Evolutionary conservation across 2,113 vertebrate genomes (phyloP), one percentile per base, ranked within the genome.

Genomic region (Peromyscus polionotus): DNA sequence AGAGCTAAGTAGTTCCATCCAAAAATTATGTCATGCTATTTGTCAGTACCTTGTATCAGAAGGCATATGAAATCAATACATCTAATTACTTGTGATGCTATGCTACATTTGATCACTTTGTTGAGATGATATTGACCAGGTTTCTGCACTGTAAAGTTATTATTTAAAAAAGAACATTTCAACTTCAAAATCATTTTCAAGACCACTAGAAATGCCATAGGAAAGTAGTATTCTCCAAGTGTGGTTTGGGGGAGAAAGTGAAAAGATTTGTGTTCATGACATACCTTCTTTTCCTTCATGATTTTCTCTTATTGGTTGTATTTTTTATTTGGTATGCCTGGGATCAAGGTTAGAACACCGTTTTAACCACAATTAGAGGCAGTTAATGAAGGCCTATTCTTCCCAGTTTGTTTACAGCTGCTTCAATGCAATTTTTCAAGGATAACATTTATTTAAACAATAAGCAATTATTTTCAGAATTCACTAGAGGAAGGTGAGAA

Each of bases 151-250:
- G 20, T 54, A 67, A 93, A 93, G 24, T 59, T 89, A 91, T 17
- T 76, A 76, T 81, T 70, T 75, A 33, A 79, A 86, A 94, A 91
- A 93, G 48, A 89, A 45, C 68, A 91, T 89, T 86, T 95, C 16
- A 33, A 24, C 54, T 57, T 22, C 79, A 85, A 97, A 95, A 65
- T 86, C 72, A 80, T 70, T 85, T 57, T 84, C 16, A 31, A 92
- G 70, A 39, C 54, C 0, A 75, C 63, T 4, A 13, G 24, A 72
- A 36, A 17, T 81, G 39, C 17, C 16, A 54, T 63, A 67, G 16
- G 48, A 39, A 81, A n/a, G 57, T 57, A 90, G 89, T 90, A 89
- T 70, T 88, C 42, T 70, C 48, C 36, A 95, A 61, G 54, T 85
- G 48, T 48, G 12, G n/a, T 76, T 77, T 93, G 81, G 59, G 28